These are phyloP conservation scores for Brienomyrus longianalis DNA, from an alignment of 2,113 vertebrate species.

Conservation along the genomic window DNA sequence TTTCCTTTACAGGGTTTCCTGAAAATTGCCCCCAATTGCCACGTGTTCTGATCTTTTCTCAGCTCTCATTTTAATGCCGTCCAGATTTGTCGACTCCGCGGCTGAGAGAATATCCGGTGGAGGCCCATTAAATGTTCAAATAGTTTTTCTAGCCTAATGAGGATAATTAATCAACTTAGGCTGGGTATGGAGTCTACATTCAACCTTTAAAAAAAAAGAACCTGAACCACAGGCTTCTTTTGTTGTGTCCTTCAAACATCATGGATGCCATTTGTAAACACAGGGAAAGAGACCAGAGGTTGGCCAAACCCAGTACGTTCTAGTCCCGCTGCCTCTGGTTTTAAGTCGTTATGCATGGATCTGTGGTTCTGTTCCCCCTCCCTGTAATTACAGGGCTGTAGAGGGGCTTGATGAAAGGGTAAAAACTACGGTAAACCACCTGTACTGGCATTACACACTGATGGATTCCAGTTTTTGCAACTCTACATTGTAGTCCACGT, in stretches of 20 bases:
- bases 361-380: background rate
- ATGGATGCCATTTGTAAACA: background rate
- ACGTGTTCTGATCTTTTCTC: background rate
- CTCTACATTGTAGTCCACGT: background rate
- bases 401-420: background rate
- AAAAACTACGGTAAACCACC: background rate
- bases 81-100: background rate
- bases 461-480: background rate
- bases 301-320: background rate
- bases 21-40: background rate
- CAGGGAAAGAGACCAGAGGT: background rate
- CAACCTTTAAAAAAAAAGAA: background rate
- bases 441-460: background rate
- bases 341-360: background rate
- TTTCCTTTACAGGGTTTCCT: background rate
- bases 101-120: background rate
- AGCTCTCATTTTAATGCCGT: background rate
- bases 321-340: background rate
- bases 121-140: constrained; percentile 2
- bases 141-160: background rate
- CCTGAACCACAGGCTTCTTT: background rate
- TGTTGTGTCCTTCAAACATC: background rate
- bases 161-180: background rate
- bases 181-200: background rate
- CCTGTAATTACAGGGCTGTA: background rate